phyloP scores from a whole-genome alignment of 2,888 invertebrate genomes.

The Arctia plantaginis region DNA sequence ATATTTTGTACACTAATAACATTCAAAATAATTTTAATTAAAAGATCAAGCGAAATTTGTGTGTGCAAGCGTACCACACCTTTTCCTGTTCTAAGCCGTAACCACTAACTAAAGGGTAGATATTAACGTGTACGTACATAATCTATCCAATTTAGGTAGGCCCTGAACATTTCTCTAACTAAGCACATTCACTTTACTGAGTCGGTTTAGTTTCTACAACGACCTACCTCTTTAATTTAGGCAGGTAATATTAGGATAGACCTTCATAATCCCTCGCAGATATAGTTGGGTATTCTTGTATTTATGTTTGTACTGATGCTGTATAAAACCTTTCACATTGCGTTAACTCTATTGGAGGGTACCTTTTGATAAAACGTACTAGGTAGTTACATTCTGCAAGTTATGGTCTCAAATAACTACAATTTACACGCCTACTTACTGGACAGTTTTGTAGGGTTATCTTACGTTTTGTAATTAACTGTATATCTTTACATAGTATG shows the following conservation, averaged over 20 bases:
- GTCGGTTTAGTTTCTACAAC: slow-evolving; percentile 44
- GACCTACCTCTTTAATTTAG: slow-evolving; percentile 49
- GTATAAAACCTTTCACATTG: slow-evolving; percentile 33
- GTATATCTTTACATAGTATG: background rate
- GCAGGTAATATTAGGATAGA: slow-evolving; percentile 49
- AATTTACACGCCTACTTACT: slow-evolving; percentile 7
- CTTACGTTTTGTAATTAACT: background rate
- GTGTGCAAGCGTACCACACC: slow-evolving; percentile 41
- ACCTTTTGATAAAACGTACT: slow-evolving; percentile 25
- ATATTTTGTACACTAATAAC: background rate
- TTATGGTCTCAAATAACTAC: slow-evolving; percentile 3
- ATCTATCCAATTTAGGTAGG: slow-evolving; percentile 51
- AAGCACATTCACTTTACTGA: slow-evolving; percentile 51
- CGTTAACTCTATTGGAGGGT: slow-evolving; percentile 32
- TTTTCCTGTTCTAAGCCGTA: slow-evolving; percentile 40
- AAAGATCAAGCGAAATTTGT: slow-evolving; percentile 23
- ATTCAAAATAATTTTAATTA: background rate
- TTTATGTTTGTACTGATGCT: slow-evolving; percentile 42
- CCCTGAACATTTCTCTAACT: slow-evolving; percentile 47
- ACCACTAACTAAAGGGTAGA: slow-evolving; percentile 44
- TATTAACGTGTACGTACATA: slow-evolving; percentile 50
- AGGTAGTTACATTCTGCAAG: slow-evolving; percentile 9
- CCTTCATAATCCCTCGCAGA: slow-evolving; percentile 49
- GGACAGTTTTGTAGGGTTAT: background rate
- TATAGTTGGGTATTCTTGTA: slow-evolving; percentile 46